Evolutionary conservation across 2,797 vertebrate genomes (phyloP).

Genomic region (Capromys pilorides): DNA sequence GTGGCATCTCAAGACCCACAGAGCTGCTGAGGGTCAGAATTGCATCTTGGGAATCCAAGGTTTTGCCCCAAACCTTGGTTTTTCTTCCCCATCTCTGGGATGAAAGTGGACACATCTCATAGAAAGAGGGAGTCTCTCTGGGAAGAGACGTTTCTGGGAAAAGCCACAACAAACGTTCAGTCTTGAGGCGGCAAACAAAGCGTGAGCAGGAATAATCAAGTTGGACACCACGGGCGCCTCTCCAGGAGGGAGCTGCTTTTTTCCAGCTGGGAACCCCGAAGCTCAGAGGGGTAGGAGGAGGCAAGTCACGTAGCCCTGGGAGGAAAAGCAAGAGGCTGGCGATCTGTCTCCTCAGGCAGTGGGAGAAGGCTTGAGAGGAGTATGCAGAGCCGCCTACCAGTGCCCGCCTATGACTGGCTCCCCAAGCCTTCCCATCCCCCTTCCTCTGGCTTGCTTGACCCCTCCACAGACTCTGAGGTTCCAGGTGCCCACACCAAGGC

Average conservation of each 20-base stretch:
- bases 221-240: fast-evolving
- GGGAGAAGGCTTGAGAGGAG: fast-evolving
- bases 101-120: background rate
- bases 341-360: background rate
- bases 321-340: background rate
- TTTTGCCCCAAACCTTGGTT: background rate
- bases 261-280: background rate
- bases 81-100: background rate
- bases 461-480: background rate
- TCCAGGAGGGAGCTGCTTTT: background rate
- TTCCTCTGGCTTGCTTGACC: background rate
- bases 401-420: fast-evolving
- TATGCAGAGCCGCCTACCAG: fast-evolving
- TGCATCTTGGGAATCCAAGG: background rate
- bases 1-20: background rate
- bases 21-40: background rate
- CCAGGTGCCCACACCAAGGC: background rate
- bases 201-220: background rate
- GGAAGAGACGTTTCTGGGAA: background rate
- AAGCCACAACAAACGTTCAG: background rate
- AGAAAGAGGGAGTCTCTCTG: fast-evolving
- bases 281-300: background rate
- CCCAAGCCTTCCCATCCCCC: fast-evolving
- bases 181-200: background rate
- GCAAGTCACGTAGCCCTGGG: background rate